Conservation (phyloP, 2,888 invertebrate genomes). For the Ariolimax columbianus region DNA sequence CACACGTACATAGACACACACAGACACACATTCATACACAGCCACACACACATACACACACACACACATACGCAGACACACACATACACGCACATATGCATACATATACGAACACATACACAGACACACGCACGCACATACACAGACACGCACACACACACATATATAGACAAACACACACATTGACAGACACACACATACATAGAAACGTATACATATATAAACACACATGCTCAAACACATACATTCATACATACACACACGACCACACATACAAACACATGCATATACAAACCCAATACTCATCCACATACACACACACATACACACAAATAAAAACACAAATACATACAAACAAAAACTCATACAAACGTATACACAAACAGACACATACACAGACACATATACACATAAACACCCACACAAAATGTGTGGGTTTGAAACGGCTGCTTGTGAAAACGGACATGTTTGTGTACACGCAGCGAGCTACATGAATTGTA, state of each 20-base stretch:
- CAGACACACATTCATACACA: background rate
- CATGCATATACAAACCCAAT: background rate
- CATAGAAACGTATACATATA: background rate
- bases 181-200: too few relatives aligned
- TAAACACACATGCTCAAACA: background rate
- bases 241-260: background rate
- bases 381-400: too few relatives aligned
- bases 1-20: background rate
- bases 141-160: too few relatives aligned
- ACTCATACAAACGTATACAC: too few relatives aligned
- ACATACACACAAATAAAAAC: background rate
- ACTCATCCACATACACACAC: background rate
- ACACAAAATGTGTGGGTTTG: too few relatives aligned
- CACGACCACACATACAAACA: background rate
- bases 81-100: constrained; percentile 2
- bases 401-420: too few relatives aligned
- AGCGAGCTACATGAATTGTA: too few relatives aligned
- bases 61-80: background rate
- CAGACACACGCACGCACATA: background rate
- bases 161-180: too few relatives aligned
- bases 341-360: background rate
- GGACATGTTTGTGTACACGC: too few relatives aligned
- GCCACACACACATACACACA: background rate
- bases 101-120: background rate
- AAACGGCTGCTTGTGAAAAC: too few relatives aligned